These are phyloP conservation scores for Phymanthus crucifer DNA, from an alignment of 92 coral and sea anemone species.

Conservation along the genomic window DNA sequence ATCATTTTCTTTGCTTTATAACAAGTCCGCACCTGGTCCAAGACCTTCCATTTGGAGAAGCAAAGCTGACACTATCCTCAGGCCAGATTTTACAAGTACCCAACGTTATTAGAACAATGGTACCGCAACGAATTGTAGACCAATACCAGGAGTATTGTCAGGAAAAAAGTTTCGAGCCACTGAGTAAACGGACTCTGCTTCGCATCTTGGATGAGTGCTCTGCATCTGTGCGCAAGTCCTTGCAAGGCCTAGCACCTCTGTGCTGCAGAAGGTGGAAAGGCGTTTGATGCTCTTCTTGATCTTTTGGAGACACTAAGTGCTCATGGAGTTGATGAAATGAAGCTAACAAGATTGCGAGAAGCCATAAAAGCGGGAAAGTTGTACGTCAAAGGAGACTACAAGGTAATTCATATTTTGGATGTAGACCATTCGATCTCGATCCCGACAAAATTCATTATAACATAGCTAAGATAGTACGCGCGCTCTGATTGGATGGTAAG, in stretches of 20 bases:
- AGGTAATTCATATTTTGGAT: no score
- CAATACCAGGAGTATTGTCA: conserved; percentile 9
- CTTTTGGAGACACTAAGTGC: not conserved
- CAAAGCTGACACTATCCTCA: not conserved
- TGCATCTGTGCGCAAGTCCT: not conserved
- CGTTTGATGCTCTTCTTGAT: conserved; percentile 11
- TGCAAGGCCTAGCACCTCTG: not conserved
- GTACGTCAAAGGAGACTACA: no score
- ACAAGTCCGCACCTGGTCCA: conserved; percentile 21
- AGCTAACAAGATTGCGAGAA: not conserved
- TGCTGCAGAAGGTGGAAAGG: conserved; percentile 7
- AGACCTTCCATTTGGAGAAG: conserved; percentile 22
- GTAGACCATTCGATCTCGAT: no score
- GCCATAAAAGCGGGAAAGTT: not conserved
- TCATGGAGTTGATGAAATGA: not conserved
- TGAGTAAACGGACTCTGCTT: not conserved
- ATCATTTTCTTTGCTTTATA: conserved; percentile 17
- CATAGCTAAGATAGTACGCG: no score
- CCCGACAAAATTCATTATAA: no score
- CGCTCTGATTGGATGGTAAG: no score
- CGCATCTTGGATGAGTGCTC: not conserved
- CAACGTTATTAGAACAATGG: conserved; percentile 12
- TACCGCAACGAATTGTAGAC: conserved; percentile 3
- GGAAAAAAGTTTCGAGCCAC: not conserved
- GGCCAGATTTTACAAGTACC: not conserved